Conservation (phyloP, 2,888 invertebrate genomes). For the Sussaba pulchella region DNA sequence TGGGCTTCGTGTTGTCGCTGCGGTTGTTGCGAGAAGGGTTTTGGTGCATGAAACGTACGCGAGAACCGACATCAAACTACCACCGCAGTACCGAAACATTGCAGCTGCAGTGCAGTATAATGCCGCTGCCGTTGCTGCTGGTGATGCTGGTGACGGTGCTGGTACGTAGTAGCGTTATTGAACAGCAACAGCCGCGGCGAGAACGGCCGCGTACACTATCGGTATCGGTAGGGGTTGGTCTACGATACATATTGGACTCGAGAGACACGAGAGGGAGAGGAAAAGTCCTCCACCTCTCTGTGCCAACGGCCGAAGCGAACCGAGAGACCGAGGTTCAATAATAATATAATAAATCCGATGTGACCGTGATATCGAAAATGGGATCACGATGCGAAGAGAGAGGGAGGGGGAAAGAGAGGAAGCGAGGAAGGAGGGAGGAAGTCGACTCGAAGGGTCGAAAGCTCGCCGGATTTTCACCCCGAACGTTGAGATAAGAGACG, state of each 20-base stretch:
- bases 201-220: conserved; percentile 20
- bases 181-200: conserved; percentile 22
- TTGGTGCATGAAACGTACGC: not conserved
- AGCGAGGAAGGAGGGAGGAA: not conserved
- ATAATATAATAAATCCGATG: conserved; percentile 22
- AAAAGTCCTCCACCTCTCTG: not conserved
- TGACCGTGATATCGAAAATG: conserved; percentile 28
- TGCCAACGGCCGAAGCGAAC: too few species aligned
- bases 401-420: not conserved
- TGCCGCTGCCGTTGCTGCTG: too few species aligned
- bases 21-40: conserved; percentile 53
- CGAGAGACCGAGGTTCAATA: not conserved
- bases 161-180: conserved; percentile 15
- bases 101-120: conserved; percentile 63
- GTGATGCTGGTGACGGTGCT: too few species aligned
- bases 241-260: conserved; percentile 49
- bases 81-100: conserved; percentile 50
- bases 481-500: conserved; percentile 1
- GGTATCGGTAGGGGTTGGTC: conserved; percentile 19
- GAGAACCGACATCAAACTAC: conserved; percentile 40
- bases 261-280: conserved; percentile 30
- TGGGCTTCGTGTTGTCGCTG: conserved; percentile 44
- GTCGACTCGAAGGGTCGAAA: conserved; percentile 31
- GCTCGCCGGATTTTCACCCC: conserved; percentile 5
- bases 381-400: conserved; percentile 13